Evolutionary conservation across 2,113 vertebrate genomes (phyloP).

Genomic region (Eulemur rufifrons): DNA sequence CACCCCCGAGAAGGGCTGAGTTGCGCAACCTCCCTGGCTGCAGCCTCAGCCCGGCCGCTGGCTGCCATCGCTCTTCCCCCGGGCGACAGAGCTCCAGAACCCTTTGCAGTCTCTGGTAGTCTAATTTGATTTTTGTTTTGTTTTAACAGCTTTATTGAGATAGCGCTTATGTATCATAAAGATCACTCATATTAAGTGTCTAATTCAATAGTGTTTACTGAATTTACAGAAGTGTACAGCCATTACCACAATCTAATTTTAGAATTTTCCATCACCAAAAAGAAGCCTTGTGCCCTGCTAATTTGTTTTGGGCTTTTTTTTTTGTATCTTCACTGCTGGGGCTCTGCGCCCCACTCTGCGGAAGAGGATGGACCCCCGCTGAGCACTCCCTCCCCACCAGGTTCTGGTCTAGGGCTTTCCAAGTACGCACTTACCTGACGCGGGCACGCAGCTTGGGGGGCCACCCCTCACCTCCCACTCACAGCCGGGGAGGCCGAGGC

Average conservation of each 20-base stretch:
- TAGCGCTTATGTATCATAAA: not conserved
- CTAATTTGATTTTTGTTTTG: not conserved
- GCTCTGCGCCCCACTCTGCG: rapidly evolving
- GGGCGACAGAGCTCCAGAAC: not conserved
- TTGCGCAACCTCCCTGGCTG: not conserved
- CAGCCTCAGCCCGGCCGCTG: not conserved
- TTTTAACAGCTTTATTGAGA: not conserved
- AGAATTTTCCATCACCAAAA: not conserved
- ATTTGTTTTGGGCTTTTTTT: not conserved
- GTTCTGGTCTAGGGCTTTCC: rapidly evolving
- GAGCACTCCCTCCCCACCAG: not conserved
- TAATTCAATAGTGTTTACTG: not conserved
- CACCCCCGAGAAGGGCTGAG: rapidly evolving
- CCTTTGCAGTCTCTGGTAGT: too few species aligned
- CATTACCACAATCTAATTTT: constrained; percentile 29
- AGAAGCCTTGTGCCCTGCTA: not conserved
- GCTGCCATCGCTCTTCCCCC: not conserved
- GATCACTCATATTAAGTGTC: not conserved
- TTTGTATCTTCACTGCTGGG: not conserved
- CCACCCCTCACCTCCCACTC: rapidly evolving
- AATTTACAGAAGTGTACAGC: not conserved
- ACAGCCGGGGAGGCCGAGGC: rapidly evolving
- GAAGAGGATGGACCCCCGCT: rapidly evolving
- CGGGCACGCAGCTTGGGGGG: rapidly evolving
- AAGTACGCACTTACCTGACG: rapidly evolving